A percentile compares a stretch with the other conserved stretches of the same genome.
Conservation (phyloP, 1,140 invertebrate species). For the Cotesia glomerata region DNA sequence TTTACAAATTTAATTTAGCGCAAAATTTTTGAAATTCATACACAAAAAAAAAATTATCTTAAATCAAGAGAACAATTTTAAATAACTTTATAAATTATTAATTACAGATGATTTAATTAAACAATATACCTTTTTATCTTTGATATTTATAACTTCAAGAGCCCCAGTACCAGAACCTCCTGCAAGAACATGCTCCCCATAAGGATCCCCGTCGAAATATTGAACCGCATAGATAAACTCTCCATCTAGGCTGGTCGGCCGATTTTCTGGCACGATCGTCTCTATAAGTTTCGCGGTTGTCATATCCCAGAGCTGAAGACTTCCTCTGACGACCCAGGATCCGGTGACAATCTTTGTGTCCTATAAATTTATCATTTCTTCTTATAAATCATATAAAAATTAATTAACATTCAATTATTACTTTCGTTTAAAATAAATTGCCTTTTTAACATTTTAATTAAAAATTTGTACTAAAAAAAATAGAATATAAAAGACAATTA, state of each 20-base stretch:
- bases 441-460: no score
- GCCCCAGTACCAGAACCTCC: conserved; percentile 47
- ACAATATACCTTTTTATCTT: conserved; percentile 42
- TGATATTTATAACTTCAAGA: conserved; percentile 51
- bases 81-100: no score
- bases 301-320: conserved; percentile 53
- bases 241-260: conserved; percentile 42
- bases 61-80: not conserved
- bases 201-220: conserved; percentile 48
- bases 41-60: not conserved
- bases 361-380: conserved; percentile 25
- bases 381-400: no score
- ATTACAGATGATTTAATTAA: no score
- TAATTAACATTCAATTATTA: no score
- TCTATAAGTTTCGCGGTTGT: conserved; percentile 46
- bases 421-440: no score
- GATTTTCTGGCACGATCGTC: conserved; percentile 46
- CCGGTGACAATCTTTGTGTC: conserved; percentile 48
- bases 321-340: conserved; percentile 47
- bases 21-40: no score
- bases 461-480: no score
- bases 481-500: no score
- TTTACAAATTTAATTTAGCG: no score
- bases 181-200: conserved; percentile 40
- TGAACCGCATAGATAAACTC: conserved; percentile 51